Conservation (phyloP, 2,113 vertebrate genomes). For the Hyperoodon ampullatus region DNA sequence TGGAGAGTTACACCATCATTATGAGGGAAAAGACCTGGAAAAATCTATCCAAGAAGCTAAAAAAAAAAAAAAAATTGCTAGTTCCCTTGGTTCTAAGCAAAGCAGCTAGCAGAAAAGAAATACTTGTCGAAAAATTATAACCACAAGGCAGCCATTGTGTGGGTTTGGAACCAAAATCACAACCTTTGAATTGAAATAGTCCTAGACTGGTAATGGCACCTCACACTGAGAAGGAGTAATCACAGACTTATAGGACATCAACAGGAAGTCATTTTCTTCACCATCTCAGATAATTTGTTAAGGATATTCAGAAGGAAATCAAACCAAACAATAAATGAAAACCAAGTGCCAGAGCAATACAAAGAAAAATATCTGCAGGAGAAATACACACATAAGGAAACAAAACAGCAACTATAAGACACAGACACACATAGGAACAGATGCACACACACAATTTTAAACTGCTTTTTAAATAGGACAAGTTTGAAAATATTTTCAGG, state of each 20-base stretch:
- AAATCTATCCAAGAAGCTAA: not conserved
- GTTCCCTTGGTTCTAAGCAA: not conserved
- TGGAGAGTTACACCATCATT: not conserved
- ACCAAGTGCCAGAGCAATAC: not conserved
- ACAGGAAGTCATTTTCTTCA: not conserved
- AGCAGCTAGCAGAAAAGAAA: not conserved
- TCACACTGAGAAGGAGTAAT: not conserved
- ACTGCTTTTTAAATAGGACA: not conserved
- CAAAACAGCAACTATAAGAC: not conserved
- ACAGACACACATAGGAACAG: not conserved
- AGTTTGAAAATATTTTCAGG: not conserved
- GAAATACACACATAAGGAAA: not conserved
- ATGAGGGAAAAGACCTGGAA: not conserved
- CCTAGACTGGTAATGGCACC: too few species aligned
- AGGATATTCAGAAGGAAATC: not conserved
- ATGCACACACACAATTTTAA: not conserved
- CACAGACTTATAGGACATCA: not conserved
- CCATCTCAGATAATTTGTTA: not conserved
- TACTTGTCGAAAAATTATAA: not conserved
- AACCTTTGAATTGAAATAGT: not conserved
- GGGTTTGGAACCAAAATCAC: not conserved
- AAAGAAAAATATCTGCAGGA: not conserved
- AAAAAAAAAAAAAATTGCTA: not conserved
- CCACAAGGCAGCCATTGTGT: not conserved
- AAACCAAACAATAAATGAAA: not conserved